Evolutionary conservation across 2,113 vertebrate species (phyloP).

Genomic region (Penelope pileata): DNA sequence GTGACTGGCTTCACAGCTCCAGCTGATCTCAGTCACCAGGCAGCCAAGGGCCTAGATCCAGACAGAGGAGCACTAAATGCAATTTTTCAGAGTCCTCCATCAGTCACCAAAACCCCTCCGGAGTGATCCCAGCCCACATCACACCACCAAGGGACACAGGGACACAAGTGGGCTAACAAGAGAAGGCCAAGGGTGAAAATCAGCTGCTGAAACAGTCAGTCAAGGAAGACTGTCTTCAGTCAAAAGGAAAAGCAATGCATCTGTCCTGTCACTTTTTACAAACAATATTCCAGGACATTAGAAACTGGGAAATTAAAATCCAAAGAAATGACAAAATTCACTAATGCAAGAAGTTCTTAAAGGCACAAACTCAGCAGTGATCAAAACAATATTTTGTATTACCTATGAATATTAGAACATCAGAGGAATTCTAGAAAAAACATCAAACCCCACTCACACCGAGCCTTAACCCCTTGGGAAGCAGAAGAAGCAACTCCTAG

Average conservation of each 20-base stretch:
- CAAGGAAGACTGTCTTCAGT: background rate
- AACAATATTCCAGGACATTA: background rate
- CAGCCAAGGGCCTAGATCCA: background rate
- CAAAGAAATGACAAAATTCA: background rate
- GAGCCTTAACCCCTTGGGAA: background rate
- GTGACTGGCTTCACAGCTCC: background rate
- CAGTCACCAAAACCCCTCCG: background rate
- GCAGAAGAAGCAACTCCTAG: background rate
- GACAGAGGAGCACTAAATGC: background rate
- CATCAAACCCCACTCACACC: background rate
- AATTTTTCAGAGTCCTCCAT: background rate
- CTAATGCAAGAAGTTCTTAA: background rate
- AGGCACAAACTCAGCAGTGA: background rate
- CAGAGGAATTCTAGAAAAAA: accelerated
- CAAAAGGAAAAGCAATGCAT: background rate
- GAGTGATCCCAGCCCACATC: background rate
- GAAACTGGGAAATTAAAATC: background rate
- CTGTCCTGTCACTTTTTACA: background rate
- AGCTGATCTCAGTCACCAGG: background rate
- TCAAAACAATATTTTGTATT: background rate
- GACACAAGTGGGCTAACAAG: background rate
- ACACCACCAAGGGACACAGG: background rate
- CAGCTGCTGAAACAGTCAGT: background rate
- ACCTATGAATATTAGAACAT: background rate
- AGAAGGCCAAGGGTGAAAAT: background rate